Conservation (phyloP, 2,113 vertebrate species). For the Rhagologus leucostigma region DNA sequence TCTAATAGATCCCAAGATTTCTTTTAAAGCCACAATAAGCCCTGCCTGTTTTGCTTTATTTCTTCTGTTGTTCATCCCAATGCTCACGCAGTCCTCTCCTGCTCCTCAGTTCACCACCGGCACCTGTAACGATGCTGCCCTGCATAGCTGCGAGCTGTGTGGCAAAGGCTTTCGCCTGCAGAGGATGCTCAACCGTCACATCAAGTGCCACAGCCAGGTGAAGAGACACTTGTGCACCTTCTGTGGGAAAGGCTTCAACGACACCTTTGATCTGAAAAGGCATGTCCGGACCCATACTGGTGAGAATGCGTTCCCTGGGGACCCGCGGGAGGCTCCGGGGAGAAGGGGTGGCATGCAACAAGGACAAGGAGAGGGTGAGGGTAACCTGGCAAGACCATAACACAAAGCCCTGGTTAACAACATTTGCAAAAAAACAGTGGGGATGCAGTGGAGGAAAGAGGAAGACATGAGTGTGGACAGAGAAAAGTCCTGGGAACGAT, state of each 20-base stretch:
- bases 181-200: slow-evolving; percentile 84
- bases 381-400: not conserved
- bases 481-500: not conserved
- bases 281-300: slow-evolving; percentile 86
- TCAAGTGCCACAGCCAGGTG: slow-evolving; percentile 84
- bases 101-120: slow-evolving; percentile 75
- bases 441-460: not conserved
- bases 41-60: not conserved
- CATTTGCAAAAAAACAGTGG: not conserved
- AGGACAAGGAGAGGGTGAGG: not conserved
- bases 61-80: not conserved
- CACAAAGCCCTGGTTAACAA: not conserved
- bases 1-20: not conserved
- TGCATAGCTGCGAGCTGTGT: slow-evolving; percentile 76
- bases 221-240: slow-evolving; percentile 82
- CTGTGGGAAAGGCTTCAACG: slow-evolving; percentile 87
- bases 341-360: not conserved
- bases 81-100: not conserved
- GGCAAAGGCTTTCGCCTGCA: slow-evolving; percentile 81
- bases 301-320: not conserved
- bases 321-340: fast-evolving
- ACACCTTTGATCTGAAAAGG: slow-evolving; percentile 82
- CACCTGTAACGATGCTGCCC: slow-evolving; percentile 42
- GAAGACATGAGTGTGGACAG: fast-evolving
- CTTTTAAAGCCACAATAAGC: not conserved